phyloP scores from a whole-genome alignment of 64 coral and sea anemone species.

The Montipora foliosa region DNA sequence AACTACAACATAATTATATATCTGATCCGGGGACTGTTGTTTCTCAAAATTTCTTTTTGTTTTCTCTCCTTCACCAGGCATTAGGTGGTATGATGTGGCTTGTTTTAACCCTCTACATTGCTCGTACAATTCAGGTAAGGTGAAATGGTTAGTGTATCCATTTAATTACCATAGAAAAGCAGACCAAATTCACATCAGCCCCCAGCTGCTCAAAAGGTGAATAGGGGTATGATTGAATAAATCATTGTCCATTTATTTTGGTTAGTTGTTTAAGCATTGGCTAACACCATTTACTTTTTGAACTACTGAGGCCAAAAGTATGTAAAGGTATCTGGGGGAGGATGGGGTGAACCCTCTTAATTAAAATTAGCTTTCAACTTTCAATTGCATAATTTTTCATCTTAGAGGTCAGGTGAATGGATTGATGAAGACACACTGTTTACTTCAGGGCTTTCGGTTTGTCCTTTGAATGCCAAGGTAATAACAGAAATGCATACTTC shows the following conservation, averaged over 20 bases:
- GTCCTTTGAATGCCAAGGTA: constrained; percentile 94
- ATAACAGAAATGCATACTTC: background rate
- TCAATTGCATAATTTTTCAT: constrained; percentile 7
- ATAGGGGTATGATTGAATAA: no score
- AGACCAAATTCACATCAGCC: no score
- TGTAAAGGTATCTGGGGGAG: background rate
- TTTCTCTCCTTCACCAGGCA: background rate
- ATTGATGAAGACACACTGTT: constrained; percentile 74
- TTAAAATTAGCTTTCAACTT: background rate
- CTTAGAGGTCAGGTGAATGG: constrained; percentile 86
- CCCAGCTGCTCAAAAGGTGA: no score
- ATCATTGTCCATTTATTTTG: no score
- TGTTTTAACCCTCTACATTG: constrained; percentile 45
- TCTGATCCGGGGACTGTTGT: background rate
- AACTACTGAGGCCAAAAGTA: no score
- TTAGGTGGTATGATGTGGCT: constrained; percentile 14
- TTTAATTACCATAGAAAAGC: no score
- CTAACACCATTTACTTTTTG: no score
- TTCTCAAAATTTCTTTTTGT: background rate
- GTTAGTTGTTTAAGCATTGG: no score
- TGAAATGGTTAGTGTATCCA: no score
- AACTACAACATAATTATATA: no score
- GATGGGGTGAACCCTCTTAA: background rate
- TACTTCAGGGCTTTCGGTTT: constrained; percentile 75
- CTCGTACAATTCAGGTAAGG: constrained; percentile 69